Percentiles rank a stretch among this genome's conserved stretches.
Conservation (phyloP, 1,140 invertebrate genomes). For the Patella vulgata region DNA sequence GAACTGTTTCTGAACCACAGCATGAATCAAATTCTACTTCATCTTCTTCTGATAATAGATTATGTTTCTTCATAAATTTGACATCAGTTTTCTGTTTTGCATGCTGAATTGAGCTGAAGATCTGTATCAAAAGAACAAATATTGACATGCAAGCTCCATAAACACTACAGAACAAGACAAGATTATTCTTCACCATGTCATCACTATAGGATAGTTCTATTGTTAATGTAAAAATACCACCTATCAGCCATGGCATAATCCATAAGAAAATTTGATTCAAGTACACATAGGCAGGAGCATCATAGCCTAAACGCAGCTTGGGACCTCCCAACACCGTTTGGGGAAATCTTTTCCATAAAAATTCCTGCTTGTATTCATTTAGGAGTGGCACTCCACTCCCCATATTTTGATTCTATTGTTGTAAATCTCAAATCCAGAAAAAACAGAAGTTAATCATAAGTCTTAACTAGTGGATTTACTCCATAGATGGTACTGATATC, state of each 20-base stretch:
- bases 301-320: slow-evolving; percentile 58
- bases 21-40: slow-evolving; percentile 62
- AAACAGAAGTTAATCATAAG: too few species aligned
- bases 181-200: slow-evolving; percentile 41
- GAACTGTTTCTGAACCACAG: slow-evolving; percentile 57
- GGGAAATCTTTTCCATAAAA: slow-evolving; percentile 64
- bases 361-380: slow-evolving; percentile 68
- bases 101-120: slow-evolving; percentile 45
- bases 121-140: slow-evolving; percentile 53
- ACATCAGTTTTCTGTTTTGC: slow-evolving; percentile 30
- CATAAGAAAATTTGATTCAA: slow-evolving; percentile 55
- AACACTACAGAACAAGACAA: slow-evolving; percentile 45
- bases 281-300: slow-evolving; percentile 63
- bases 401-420: slow-evolving; percentile 51
- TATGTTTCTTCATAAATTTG: slow-evolving; percentile 45
- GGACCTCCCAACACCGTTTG: slow-evolving; percentile 68
- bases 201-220: slow-evolving; percentile 46
- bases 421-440: too few species aligned
- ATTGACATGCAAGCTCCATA: slow-evolving; percentile 53
- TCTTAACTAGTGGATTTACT: too few species aligned
- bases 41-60: slow-evolving; percentile 59
- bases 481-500: too few species aligned
- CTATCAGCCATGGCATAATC: slow-evolving; percentile 57
- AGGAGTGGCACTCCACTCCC: slow-evolving; percentile 64
- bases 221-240: slow-evolving; percentile 56